A percentile compares a stretch with the other conserved stretches of the same genome.
phyloP scores from a whole-genome alignment of 2,113 vertebrate genomes.

The Loxodonta africana region DNA sequence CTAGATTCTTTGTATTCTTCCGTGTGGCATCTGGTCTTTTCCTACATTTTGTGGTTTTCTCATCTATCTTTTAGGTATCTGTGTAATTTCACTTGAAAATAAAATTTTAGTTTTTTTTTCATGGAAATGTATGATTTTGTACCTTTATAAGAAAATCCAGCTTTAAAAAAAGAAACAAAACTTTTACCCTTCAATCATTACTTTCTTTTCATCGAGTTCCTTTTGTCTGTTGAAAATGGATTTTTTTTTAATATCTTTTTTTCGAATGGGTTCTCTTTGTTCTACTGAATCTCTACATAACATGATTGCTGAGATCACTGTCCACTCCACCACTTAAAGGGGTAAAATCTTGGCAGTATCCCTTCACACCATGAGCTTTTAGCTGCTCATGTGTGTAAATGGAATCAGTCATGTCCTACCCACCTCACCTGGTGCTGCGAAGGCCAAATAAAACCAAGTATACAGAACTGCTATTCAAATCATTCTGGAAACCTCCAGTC shows the following conservation, averaged over 20 bases:
- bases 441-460: neutral
- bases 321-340: neutral
- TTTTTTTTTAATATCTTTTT: neutral
- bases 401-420: neutral
- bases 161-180: neutral
- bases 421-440: neutral
- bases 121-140: neutral
- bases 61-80: neutral
- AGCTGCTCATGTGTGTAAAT: neutral
- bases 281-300: neutral
- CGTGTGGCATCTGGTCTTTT: neutral
- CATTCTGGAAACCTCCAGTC: conserved; percentile 45
- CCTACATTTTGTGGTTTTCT: neutral
- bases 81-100: neutral
- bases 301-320: neutral
- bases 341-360: neutral
- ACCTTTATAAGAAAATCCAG: neutral
- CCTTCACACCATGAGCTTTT: neutral
- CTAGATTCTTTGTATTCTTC: neutral
- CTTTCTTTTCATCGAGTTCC: conserved; percentile 12
- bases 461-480: neutral
- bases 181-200: neutral
- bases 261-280: neutral
- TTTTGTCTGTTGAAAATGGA: neutral
- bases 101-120: neutral